A percentile compares a stretch with the other conserved stretches of the same genome.
These are phyloP conservation scores for Platycercus adscitus DNA, from an alignment of 2,113 vertebrate species.

Conservation along the genomic window DNA sequence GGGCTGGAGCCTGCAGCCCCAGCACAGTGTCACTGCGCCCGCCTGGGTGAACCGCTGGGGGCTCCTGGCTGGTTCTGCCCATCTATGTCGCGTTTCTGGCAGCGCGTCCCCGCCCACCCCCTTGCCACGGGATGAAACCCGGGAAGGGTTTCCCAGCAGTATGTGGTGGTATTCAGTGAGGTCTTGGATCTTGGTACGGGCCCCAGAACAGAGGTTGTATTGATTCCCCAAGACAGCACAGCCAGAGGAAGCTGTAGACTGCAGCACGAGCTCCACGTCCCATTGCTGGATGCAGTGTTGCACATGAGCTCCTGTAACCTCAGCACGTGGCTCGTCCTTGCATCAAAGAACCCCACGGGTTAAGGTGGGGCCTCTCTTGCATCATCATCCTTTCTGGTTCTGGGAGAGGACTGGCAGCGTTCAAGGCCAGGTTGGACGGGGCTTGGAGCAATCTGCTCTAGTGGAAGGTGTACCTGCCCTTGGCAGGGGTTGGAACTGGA, in stretches of 20 bases:
- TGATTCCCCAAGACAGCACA: accelerated
- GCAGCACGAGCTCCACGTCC: accelerated
- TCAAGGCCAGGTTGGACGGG: background rate
- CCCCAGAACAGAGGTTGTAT: accelerated
- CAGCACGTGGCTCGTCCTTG: accelerated
- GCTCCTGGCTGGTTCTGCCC: too few species aligned
- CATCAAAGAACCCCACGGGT: accelerated
- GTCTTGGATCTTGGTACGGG: accelerated
- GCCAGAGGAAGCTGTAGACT: accelerated
- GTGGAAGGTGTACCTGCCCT: background rate
- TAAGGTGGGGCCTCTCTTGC: background rate
- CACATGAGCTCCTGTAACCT: accelerated
- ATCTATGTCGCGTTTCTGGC: too few species aligned
- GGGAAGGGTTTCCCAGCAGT: background rate
- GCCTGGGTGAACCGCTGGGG: background rate
- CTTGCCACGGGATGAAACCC: background rate
- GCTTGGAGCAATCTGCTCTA: background rate
- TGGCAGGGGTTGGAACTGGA: background rate
- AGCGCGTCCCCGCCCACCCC: accelerated
- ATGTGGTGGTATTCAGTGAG: accelerated
- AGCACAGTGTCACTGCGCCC: background rate
- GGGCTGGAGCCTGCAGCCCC: background rate
- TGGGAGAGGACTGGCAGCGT: accelerated
- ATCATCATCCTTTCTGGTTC: accelerated
- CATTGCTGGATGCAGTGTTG: accelerated